A percentile compares a stretch with the other conserved stretches of the same genome.
Conservation (phyloP, 2,797 vertebrate genomes). For the Coracias cyanogaster region DNA sequence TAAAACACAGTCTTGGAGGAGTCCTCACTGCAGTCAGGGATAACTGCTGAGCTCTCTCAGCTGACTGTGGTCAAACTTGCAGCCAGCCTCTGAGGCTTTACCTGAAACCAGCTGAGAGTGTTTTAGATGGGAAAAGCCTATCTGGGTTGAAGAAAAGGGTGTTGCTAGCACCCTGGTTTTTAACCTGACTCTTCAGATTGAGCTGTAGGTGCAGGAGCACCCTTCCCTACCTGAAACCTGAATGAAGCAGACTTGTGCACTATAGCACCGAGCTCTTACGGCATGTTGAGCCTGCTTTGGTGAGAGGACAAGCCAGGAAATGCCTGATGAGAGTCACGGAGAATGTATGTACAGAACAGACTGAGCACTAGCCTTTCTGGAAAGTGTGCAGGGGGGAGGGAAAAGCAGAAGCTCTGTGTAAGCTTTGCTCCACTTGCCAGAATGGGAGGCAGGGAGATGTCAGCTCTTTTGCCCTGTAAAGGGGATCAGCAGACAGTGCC, state of each 20-base stretch:
- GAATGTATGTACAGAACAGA: rapidly evolving
- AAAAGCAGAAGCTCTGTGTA: background rate
- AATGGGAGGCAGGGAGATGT: background rate
- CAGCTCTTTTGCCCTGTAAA: background rate
- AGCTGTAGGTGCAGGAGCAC: background rate
- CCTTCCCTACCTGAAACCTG: too few relatives aligned
- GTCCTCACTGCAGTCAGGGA: background rate
- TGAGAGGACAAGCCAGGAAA: background rate
- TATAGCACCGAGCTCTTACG: background rate
- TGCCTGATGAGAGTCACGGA: background rate
- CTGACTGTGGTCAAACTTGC: background rate
- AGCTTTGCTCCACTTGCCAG: background rate
- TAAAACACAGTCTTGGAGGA: background rate
- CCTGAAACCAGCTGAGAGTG: background rate
- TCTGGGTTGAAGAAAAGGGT: background rate
- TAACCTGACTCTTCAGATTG: background rate
- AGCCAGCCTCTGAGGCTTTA: background rate
- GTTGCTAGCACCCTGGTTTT: background rate
- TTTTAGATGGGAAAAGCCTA: background rate
- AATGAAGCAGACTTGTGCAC: rapidly evolving
- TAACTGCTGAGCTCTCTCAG: background rate
- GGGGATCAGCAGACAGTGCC: background rate
- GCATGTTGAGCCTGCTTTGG: rapidly evolving
- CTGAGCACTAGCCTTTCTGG: background rate
- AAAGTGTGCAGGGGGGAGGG: background rate